Evolutionary conservation across 1,140 invertebrate species (phyloP).

Genomic region (Eupristina koningsbergeri): DNA sequence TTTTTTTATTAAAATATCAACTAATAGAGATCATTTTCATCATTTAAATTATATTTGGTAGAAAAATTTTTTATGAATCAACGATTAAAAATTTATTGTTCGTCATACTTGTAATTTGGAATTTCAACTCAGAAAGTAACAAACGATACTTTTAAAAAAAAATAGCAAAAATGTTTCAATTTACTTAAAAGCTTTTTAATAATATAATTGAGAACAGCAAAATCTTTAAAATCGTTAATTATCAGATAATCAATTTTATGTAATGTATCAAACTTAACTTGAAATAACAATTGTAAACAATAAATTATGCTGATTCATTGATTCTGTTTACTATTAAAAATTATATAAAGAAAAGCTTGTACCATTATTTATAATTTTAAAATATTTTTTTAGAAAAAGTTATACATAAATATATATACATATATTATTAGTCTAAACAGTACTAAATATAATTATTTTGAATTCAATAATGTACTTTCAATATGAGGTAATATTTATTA

Average conservation of each 20-base stretch:
- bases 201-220: neutral
- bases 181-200: neutral
- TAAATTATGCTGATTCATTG: neutral
- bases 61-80: constrained; percentile 20
- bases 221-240: constrained; percentile 36
- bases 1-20: no score
- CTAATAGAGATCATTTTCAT: constrained; percentile 6
- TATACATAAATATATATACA: neutral
- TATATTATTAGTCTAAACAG: neutral
- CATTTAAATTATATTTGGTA: neutral
- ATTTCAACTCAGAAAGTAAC: constrained; percentile 13
- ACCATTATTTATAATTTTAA: neutral
- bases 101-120: neutral
- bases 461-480: neutral
- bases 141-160: neutral
- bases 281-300: constrained; percentile 28
- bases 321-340: neutral
- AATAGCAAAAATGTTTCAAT: neutral
- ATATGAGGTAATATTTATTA: neutral
- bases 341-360: neutral
- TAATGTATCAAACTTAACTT: constrained; percentile 31
- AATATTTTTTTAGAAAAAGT: neutral
- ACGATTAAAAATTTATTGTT: neutral
- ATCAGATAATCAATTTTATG: constrained; percentile 21
- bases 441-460: neutral